Conservation (phyloP, 2,888 invertebrate species). For the Phaedon cochleariae region DNA sequence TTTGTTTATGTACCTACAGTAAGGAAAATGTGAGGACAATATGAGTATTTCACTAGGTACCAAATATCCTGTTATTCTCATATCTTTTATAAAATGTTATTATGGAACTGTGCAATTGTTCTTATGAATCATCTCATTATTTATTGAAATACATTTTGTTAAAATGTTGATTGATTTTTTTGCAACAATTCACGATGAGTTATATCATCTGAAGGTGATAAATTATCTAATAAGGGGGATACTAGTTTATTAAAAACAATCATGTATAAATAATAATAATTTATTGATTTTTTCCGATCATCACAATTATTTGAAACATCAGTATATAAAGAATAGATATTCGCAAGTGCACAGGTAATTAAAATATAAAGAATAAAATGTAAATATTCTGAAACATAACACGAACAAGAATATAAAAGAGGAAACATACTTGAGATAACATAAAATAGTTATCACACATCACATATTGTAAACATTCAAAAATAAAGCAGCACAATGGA, state of each 20-base stretch:
- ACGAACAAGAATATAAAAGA: conserved; percentile 30
- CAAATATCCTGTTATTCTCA: not conserved
- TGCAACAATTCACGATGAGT: no score
- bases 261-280: conserved; percentile 29
- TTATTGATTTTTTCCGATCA: conserved; percentile 28
- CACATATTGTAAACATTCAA: conserved; percentile 13
- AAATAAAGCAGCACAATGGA: conserved; percentile 6
- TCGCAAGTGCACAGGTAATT: conserved; percentile 31
- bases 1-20: no score
- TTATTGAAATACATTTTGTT: not conserved
- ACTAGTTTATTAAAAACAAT: no score
- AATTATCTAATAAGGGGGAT: no score
- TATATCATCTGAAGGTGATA: no score
- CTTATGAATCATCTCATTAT: not conserved
- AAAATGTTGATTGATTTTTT: not conserved
- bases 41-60: not conserved
- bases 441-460: conserved; percentile 23
- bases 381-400: conserved; percentile 34
- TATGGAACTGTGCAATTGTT: not conserved
- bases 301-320: conserved; percentile 36
- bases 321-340: conserved; percentile 40
- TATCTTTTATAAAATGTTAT: not conserved
- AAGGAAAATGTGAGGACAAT: no score
- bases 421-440: conserved; percentile 23
- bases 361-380: conserved; percentile 32